A percentile compares a stretch with the other conserved stretches of the same genome.
phyloP scores from a whole-genome alignment of 2,888 invertebrate genomes.

The Lepidonotus clava region DNA sequence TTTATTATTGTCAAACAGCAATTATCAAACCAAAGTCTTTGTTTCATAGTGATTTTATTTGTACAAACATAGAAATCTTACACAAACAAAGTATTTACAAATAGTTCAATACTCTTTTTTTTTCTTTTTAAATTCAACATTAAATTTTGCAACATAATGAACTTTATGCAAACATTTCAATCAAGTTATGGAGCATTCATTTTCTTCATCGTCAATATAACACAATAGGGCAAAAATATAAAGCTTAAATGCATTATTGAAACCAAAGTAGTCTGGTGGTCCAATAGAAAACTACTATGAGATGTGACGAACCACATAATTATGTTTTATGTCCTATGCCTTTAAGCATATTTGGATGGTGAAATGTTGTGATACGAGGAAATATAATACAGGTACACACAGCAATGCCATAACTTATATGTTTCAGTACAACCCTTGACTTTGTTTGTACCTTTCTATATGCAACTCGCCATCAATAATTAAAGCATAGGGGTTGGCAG shows the following conservation, averaged over 20 bases:
- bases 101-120: not conserved
- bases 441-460: no score
- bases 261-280: not conserved
- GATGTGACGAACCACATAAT: no score
- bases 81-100: not conserved
- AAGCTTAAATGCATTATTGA: not conserved
- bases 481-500: no score
- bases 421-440: no score
- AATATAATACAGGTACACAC: no score
- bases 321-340: no score
- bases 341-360: no score
- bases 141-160: not conserved
- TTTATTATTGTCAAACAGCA: no score
- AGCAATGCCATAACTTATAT: no score
- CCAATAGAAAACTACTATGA: no score
- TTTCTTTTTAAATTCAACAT: not conserved
- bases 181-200: not conserved
- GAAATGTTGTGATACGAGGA: no score
- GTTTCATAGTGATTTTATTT: slow-evolving; percentile 33
- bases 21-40: no score
- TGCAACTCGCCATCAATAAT: not conserved
- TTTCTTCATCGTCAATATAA: not conserved
- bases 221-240: not conserved
- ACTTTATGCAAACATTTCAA: not conserved
- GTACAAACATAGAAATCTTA: slow-evolving; percentile 33